Evolutionary conservation across 2,888 invertebrate species (phyloP).

Genomic region (Idaea dimidiata): DNA sequence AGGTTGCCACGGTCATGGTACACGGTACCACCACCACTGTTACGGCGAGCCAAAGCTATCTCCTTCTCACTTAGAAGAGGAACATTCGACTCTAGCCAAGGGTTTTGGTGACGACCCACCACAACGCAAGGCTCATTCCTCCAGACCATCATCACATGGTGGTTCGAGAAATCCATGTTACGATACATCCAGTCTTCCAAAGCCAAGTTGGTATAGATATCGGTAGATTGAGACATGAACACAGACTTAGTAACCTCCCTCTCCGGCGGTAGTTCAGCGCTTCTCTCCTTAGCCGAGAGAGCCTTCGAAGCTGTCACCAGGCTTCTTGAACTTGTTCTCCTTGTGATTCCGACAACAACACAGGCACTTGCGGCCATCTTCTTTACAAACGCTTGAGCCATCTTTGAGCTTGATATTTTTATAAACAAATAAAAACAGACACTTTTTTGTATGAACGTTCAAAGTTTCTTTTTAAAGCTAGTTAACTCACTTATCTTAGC

Average conservation of each 20-base stretch:
- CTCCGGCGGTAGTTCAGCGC: slow-evolving; percentile 50
- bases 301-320: slow-evolving; percentile 50
- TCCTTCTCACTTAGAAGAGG: slow-evolving; percentile 83
- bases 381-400: slow-evolving; percentile 74
- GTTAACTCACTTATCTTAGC: slow-evolving; percentile 41
- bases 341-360: slow-evolving; percentile 60
- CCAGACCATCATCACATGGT: slow-evolving; percentile 95
- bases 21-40: slow-evolving; percentile 97
- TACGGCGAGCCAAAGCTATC: slow-evolving; percentile 91
- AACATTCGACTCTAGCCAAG: slow-evolving; percentile 95
- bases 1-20: slow-evolving; percentile 97
- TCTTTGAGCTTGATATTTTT: slow-evolving; percentile 43
- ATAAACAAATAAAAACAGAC: slow-evolving; percentile 49
- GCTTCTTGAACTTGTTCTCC: slow-evolving; percentile 60
- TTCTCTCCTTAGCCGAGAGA: slow-evolving; percentile 45
- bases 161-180: slow-evolving; percentile 90
- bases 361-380: slow-evolving; percentile 65
- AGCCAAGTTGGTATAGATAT: slow-evolving; percentile 96
- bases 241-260: slow-evolving; percentile 89
- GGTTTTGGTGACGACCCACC: slow-evolving; percentile 97
- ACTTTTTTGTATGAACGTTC: slow-evolving; percentile 76
- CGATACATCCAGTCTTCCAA: slow-evolving; percentile 97
- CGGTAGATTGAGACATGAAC: slow-evolving; percentile 94
- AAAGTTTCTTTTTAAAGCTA: slow-evolving; percentile 55
- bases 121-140: slow-evolving; percentile 96